Base-by-base conservation (phyloP, 2,113 vertebrate species). In the Micromys minutus region DNA sequence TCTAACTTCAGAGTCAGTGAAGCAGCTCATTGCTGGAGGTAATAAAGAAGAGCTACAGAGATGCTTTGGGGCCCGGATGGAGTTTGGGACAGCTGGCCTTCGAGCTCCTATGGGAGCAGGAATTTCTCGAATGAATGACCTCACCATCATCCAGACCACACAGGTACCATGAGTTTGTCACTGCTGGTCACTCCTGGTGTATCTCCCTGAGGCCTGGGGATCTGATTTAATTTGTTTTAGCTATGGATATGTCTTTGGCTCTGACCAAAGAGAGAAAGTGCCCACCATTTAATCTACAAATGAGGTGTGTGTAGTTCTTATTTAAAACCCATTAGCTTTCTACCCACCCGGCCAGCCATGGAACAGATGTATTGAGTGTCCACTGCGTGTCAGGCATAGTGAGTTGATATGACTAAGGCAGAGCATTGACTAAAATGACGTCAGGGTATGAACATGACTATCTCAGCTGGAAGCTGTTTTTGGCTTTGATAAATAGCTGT, bases 91-190 rank as follows among this genome's bases (percentile, higher is more conserved):
- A 1, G 99, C 99, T 0, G 99, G 99, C 13, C 98, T 99, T 59
- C 98, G 99, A 93, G 99, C 99, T 16, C 98, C 99, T 39, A 99
- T 99, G 99, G 99, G 99, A 31, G 98, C 99, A 0, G 99, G 99
- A 34, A 98, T 98, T 84, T 99, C 99, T 91, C 98, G 96, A 59
- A 99, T 99, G 99, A 99, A 99, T 74, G 99, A 99, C 96, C 98
- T 99, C 81, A 99, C 99, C 83, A 99, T 99, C 97, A 99, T 99
- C 96, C 99, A 99, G 98, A 99, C 99, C 65, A 99, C 99, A 52
- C 99, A 99, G 98, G 99, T 99, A 98, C 74, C 84, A 6, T 5
- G 5, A 29, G 77, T 76, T 15, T 63, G 6, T 93, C 31, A 22
- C 87, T 55, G 50, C 79, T 75, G 19, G 16, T 89, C 50, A 57